A percentile compares a stretch with the other conserved stretches of the same genome.
Evolutionary conservation across 2,797 vertebrate species (phyloP).

Genomic region (Alauda arvensis): DNA sequence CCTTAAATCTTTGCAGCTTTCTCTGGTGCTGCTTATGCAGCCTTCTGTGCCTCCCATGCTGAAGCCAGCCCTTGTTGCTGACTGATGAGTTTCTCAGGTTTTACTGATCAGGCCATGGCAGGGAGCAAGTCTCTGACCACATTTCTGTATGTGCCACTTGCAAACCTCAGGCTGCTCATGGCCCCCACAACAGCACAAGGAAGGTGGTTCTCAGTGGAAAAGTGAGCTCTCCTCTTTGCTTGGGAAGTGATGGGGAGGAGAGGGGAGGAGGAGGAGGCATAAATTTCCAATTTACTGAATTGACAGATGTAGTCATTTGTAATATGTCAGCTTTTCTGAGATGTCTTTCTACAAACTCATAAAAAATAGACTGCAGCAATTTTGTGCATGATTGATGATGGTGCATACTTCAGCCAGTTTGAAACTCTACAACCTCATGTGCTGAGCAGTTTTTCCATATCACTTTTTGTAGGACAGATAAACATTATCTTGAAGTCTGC

Average conservation of each 20-base stretch:
- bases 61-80: background rate
- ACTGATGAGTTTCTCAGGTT: background rate
- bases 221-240: background rate
- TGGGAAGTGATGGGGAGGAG: background rate
- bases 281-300: background rate
- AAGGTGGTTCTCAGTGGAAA: background rate
- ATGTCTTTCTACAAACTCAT: background rate
- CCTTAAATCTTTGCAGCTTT: background rate
- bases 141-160: background rate
- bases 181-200: background rate
- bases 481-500: background rate
- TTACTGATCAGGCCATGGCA: background rate
- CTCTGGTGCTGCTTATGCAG: background rate
- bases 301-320: background rate
- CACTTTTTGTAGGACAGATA: background rate
- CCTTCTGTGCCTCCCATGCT: background rate
- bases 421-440: background rate
- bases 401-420: background rate
- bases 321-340: background rate
- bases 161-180: background rate
- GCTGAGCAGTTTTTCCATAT: background rate
- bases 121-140: background rate
- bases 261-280: background rate
- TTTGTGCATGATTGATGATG: constrained; percentile 6
- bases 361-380: background rate